These are phyloP conservation scores for Ostrea denselamellosa DNA, from an alignment of 1,140 invertebrate species.

Conservation along the genomic window DNA sequence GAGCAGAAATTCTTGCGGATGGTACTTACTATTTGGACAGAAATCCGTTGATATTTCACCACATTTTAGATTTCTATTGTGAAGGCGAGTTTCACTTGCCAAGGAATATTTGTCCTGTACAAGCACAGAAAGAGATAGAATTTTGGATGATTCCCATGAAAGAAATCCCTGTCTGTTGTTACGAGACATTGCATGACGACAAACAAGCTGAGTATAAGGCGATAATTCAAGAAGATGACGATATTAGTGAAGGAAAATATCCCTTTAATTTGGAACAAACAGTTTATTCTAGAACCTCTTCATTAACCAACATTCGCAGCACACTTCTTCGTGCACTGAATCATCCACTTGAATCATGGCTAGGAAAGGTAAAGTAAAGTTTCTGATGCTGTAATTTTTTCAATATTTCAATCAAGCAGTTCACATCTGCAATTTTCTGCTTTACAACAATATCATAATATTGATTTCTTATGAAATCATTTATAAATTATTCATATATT, in stretches of 20 bases:
- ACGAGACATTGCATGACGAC: conserved; percentile 10
- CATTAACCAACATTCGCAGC: not conserved
- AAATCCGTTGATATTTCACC: conserved; percentile 7
- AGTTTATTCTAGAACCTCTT: not conserved
- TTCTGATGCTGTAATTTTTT: not conserved
- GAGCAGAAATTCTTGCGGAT: not conserved
- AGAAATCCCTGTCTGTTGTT: not conserved
- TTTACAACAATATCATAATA: too few relatives aligned
- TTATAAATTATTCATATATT: too few relatives aligned
- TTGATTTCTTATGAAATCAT: too few relatives aligned
- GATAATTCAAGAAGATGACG: not conserved
- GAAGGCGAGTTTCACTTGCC: not conserved
- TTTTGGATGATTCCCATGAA: not conserved
- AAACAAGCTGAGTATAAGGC: not conserved
- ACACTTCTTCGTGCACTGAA: not conserved
- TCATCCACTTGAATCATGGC: not conserved
- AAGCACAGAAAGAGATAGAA: not conserved
- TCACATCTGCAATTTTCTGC: too few relatives aligned
- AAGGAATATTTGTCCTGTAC: not conserved
- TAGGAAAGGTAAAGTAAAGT: not conserved
- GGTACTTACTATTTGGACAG: conserved; percentile 5
- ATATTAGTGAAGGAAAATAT: not conserved
- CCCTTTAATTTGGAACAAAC: not conserved
- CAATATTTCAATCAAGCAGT: too few relatives aligned
- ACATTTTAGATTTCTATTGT: conserved; percentile 18